Percentiles rank a stretch among this genome's conserved stretches.
Conservation (phyloP, 2,797 vertebrate genomes). For the Fratercula arctica region DNA sequence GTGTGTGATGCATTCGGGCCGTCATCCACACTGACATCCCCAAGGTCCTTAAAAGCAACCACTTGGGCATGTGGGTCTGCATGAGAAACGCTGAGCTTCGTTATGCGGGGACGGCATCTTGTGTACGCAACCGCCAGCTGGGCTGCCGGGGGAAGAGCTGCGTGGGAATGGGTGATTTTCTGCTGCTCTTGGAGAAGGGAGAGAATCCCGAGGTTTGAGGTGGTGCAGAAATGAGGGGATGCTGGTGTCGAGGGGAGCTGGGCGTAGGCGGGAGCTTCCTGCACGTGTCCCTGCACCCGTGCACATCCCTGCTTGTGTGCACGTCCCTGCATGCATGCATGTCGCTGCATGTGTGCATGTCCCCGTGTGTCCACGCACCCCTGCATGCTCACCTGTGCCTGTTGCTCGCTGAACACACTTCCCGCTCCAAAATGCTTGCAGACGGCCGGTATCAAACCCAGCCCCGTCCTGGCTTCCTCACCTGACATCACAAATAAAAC, state of each 20-base stretch:
- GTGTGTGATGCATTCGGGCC: not conserved
- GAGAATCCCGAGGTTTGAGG: not conserved
- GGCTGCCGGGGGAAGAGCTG: not conserved
- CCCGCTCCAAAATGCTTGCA: not conserved
- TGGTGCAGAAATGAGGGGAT: not conserved
- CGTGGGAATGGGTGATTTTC: not conserved
- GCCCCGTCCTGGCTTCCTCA: not conserved
- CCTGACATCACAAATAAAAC: not conserved
- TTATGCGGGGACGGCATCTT: fast-evolving
- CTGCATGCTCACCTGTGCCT: not conserved
- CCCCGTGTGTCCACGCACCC: not conserved
- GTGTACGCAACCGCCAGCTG: not conserved
- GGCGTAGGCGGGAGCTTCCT: not conserved
- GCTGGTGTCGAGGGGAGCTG: not conserved
- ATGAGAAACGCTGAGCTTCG: not conserved
- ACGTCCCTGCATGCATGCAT: fast-evolving
- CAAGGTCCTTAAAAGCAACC: not conserved
- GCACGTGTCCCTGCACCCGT: not conserved
- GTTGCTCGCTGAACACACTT: not conserved
- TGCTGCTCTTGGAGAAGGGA: not conserved
- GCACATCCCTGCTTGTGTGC: fast-evolving
- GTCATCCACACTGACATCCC: not conserved
- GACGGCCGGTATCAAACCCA: not conserved
- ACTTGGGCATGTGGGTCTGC: fast-evolving
- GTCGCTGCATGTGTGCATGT: not conserved